These are phyloP conservation scores for Apodemus agrarius DNA, from an alignment of 2,797 vertebrate genomes.

Conservation along the genomic window DNA sequence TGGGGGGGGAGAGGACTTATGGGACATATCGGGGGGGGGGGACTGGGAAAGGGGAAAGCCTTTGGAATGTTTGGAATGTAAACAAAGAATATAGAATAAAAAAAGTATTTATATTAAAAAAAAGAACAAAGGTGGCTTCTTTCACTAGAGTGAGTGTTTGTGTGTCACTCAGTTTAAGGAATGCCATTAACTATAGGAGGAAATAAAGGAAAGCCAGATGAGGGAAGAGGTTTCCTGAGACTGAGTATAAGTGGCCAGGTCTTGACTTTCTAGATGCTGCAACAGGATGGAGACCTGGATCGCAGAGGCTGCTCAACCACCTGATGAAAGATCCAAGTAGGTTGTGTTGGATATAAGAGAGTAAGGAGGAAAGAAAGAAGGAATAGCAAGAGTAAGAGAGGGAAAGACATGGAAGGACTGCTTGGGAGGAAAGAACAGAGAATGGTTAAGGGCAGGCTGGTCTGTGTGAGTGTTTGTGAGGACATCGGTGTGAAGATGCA, in stretches of 20 bases:
- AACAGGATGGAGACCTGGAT: not conserved
- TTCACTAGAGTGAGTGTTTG: not conserved
- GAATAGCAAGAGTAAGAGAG: not conserved
- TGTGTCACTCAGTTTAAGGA: not conserved
- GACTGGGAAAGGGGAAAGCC: no score
- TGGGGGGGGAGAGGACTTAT: no score
- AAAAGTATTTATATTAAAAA: no score
- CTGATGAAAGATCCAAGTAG: not conserved
- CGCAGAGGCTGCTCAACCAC: not conserved
- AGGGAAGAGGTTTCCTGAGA: not conserved
- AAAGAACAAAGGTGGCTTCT: not conserved
- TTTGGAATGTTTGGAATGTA: no score
- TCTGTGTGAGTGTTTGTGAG: not conserved
- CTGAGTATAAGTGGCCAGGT: not conserved
- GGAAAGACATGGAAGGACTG: not conserved
- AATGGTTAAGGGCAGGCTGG: not conserved
- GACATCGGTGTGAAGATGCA: not conserved
- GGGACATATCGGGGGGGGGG: no score
- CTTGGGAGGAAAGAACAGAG: not conserved
- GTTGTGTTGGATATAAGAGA: not conserved
- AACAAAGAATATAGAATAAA: no score
- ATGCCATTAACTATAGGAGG: not conserved
- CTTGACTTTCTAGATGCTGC: not conserved
- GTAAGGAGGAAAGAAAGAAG: not conserved
- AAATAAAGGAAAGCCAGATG: not conserved